phyloP scores from a whole-genome alignment of 2,797 vertebrate species.

The Spondyliosoma cantharus region DNA sequence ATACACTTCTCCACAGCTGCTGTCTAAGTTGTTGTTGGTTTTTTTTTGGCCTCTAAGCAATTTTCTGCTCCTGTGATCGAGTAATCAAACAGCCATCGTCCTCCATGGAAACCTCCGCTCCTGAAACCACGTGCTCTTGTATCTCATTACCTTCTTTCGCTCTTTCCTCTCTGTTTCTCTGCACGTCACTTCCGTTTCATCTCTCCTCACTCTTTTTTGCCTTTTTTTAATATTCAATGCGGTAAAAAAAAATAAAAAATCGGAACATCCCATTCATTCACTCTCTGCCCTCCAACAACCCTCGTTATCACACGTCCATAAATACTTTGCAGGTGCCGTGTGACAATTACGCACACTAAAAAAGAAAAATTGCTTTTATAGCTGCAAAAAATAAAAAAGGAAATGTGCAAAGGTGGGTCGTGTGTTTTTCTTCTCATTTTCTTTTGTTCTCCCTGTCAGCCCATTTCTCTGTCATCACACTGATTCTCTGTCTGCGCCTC shows the following conservation, averaged over 20 bases:
- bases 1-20: neutral
- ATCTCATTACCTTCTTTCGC: neutral
- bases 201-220: neutral
- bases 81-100: conserved; percentile 12
- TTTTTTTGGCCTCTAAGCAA: conserved; percentile 3
- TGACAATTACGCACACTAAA: neutral
- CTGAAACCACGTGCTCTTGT: neutral
- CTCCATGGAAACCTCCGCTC: neutral
- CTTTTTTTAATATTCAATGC: neutral
- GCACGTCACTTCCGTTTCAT: neutral
- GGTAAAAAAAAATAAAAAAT: neutral
- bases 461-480: neutral
- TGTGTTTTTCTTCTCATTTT: neutral
- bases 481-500: neutral
- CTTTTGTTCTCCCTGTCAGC: conserved; percentile 11
- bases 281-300: neutral
- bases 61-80: conserved; percentile 23
- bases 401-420: neutral
- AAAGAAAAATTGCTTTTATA: neutral
- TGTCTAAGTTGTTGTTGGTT: neutral
- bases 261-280: neutral
- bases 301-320: neutral
- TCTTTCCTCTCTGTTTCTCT: neutral
- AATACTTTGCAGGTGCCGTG: conserved; percentile 16
- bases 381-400: neutral